A percentile compares a stretch with the other conserved stretches of the same genome.
Conservation (phyloP, 2,797 vertebrate genomes). For the Malacoctenus gilli region DNA sequence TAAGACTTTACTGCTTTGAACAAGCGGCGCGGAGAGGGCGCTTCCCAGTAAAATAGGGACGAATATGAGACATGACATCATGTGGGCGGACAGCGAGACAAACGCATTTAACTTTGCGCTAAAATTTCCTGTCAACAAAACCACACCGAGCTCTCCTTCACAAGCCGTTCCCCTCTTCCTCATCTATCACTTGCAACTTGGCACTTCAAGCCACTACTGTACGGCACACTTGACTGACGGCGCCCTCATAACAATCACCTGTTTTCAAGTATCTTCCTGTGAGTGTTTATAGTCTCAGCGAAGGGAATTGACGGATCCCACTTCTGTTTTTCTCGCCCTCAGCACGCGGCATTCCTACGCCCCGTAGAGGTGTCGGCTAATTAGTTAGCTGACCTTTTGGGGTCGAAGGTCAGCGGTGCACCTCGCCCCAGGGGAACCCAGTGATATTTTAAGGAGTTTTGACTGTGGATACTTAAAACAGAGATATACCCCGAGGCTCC, state of each 20-base stretch:
- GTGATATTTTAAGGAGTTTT: constrained; percentile 74
- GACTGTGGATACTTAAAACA: constrained; percentile 72
- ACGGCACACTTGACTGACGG: constrained; percentile 24
- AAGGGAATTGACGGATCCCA: constrained; percentile 53
- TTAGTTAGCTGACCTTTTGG: constrained; percentile 75
- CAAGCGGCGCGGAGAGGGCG: constrained; percentile 3
- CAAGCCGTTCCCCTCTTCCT: constrained; percentile 4
- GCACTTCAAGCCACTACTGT: neutral
- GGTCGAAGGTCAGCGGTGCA: constrained; percentile 68
- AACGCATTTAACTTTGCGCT: neutral
- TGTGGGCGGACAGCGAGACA: neutral
- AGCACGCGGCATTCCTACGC: constrained; percentile 73
- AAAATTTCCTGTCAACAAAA: constrained; percentile 16
- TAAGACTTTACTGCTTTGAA: constrained; percentile 26
- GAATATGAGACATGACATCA: constrained; percentile 25
- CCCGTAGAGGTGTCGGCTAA: constrained; percentile 76
- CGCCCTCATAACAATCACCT: constrained; percentile 49
- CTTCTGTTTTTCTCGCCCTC: constrained; percentile 59
- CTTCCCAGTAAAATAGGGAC: constrained; percentile 18
- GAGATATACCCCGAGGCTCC: constrained; percentile 56
- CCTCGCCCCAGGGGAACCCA: constrained; percentile 64
- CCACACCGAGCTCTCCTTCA: constrained; percentile 7
- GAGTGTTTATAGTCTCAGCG: constrained; percentile 46
- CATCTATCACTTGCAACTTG: constrained; percentile 31
- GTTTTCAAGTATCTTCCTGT: constrained; percentile 48